A percentile compares a stretch with the other conserved stretches of the same genome.
phyloP scores from a whole-genome alignment of 1,140 invertebrate genomes.

The Chironomus tepperi region DNA sequence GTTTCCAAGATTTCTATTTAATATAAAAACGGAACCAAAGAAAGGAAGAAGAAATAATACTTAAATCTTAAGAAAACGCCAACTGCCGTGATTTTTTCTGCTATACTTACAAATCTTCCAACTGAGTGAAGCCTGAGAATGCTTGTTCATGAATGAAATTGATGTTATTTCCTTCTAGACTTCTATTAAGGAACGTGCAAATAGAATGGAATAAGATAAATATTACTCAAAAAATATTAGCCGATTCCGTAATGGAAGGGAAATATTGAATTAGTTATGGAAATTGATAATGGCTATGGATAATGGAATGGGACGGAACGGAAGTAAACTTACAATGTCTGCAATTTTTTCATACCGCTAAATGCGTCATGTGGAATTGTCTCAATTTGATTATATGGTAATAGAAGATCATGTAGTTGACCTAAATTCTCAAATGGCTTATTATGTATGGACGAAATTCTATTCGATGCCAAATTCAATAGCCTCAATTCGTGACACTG shows the following conservation, averaged over 20 bases:
- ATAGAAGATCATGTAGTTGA: slow-evolving; percentile 73
- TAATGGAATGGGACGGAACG: too few species aligned
- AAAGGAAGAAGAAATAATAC: not conserved
- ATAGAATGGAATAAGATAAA: too few species aligned
- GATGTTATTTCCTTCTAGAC: slow-evolving; percentile 81
- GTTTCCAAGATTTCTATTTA: slow-evolving; percentile 78
- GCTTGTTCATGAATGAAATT: slow-evolving; percentile 74
- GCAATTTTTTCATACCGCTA: slow-evolving; percentile 63
- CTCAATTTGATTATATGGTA: slow-evolving; percentile 73
- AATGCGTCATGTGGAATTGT: slow-evolving; percentile 70
- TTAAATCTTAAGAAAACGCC: slow-evolving; percentile 25
- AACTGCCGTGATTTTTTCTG: not conserved
- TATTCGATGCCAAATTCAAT: slow-evolving; percentile 83
- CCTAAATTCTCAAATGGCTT: slow-evolving; percentile 59
- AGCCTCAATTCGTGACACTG: slow-evolving; percentile 68
- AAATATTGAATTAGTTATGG: too few species aligned
- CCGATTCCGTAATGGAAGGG: too few species aligned
- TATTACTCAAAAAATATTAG: too few species aligned
- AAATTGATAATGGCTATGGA: too few species aligned
- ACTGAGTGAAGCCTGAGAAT: slow-evolving; percentile 63
- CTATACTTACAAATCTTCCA: slow-evolving; percentile 82
- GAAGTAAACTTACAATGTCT: slow-evolving; percentile 74
- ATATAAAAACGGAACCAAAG: slow-evolving; percentile 28
- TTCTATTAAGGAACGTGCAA: slow-evolving; percentile 46
- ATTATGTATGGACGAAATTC: slow-evolving; percentile 59